A percentile compares a stretch with the other conserved stretches of the same genome.
Evolutionary conservation across 2,888 invertebrate species (phyloP).

Genomic region (Caprella mutica): DNA sequence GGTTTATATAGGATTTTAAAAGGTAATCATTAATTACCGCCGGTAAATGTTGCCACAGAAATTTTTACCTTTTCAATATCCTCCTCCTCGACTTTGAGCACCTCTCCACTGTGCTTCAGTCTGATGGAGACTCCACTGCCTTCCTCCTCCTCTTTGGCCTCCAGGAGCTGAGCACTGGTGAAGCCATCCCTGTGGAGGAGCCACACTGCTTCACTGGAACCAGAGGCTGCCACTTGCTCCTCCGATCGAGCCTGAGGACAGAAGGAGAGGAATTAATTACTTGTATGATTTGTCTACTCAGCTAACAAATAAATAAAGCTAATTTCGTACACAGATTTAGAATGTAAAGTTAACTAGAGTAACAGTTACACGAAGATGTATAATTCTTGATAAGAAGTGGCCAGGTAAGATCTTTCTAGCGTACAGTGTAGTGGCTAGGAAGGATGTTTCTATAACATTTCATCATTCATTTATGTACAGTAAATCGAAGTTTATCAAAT

Average conservation of each 20-base stretch:
- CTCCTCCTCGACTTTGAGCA: conserved; percentile 82
- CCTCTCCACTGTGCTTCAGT: conserved; percentile 68
- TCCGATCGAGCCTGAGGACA: conserved; percentile 59
- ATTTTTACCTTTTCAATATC: conserved; percentile 77
- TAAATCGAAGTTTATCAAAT: too few relatives aligned
- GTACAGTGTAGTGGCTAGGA: too few relatives aligned
- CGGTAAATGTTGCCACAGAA: neutral
- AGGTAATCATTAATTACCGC: neutral
- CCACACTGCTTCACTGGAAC: conserved; percentile 69
- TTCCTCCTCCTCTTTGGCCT: conserved; percentile 48
- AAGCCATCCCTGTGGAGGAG: conserved; percentile 87
- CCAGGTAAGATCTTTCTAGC: too few relatives aligned
- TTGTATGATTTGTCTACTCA: too few relatives aligned
- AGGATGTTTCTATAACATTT: too few relatives aligned
- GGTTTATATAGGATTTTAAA: neutral
- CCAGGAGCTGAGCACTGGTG: conserved; percentile 53
- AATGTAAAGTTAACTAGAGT: too few relatives aligned
- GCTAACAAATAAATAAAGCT: too few relatives aligned
- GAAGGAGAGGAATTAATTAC: too few relatives aligned
- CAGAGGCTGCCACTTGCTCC: conserved; percentile 53
- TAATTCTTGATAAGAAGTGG: too few relatives aligned
- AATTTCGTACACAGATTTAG: too few relatives aligned
- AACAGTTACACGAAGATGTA: too few relatives aligned
- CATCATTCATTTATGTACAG: too few relatives aligned
- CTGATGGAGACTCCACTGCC: conserved; percentile 78